These are phyloP conservation scores for Phymatocera aterrima DNA, from an alignment of 2,888 invertebrate species.

Conservation along the genomic window DNA sequence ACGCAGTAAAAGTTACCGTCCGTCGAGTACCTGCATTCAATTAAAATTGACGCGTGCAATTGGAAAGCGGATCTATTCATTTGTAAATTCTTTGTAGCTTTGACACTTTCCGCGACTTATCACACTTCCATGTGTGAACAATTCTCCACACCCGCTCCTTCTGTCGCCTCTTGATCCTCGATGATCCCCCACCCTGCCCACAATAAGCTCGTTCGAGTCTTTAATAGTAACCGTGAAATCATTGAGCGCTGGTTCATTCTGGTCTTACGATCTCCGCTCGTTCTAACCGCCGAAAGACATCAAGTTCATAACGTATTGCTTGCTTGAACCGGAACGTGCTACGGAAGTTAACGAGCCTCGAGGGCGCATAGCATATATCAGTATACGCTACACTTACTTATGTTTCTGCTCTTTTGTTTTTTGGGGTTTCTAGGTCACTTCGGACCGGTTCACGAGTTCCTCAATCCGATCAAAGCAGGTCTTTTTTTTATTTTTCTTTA, in stretches of 20 bases:
- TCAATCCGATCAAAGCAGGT: slow-evolving; percentile 9
- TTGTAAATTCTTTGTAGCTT: slow-evolving; percentile 22
- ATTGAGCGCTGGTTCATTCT: slow-evolving; percentile 14
- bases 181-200: slow-evolving; percentile 11
- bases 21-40: slow-evolving; percentile 6
- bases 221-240: slow-evolving; percentile 16
- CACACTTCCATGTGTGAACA: slow-evolving; percentile 4
- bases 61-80: slow-evolving; percentile 38
- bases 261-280: slow-evolving; percentile 28
- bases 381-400: slow-evolving; percentile 20
- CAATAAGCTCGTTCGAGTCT: not conserved
- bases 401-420: slow-evolving; percentile 37
- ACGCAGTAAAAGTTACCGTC: not conserved
- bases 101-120: slow-evolving; percentile 3
- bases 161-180: not conserved
- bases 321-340: slow-evolving; percentile 15
- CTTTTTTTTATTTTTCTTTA: slow-evolving; percentile 15
- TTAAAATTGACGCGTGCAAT: slow-evolving; percentile 34
- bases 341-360: slow-evolving; percentile 35
- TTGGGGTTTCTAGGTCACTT: slow-evolving; percentile 39
- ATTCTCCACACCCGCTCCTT: slow-evolving; percentile 22
- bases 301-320: slow-evolving; percentile 12
- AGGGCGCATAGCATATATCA: slow-evolving; percentile 19
- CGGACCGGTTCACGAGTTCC: slow-evolving; percentile 33
- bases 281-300: not conserved